Evolutionary conservation across 2,113 vertebrate species (phyloP).

Genomic region (Octodon degus): DNA sequence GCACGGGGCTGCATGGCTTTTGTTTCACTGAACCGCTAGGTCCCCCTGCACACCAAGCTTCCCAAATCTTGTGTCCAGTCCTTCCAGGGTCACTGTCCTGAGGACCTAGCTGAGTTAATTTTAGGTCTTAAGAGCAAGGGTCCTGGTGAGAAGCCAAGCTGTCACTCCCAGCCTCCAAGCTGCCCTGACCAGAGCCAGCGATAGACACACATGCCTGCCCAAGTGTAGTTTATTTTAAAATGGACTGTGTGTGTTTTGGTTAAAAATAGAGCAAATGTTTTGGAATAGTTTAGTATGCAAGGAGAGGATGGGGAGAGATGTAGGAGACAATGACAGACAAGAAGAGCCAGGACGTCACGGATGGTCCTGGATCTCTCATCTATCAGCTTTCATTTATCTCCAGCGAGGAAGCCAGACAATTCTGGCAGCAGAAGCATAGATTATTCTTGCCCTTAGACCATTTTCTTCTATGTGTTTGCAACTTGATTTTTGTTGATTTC

Average conservation of each 20-base stretch:
- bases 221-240: neutral
- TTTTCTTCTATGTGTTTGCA: slow-evolving; percentile 53
- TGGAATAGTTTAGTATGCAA: neutral
- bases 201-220: neutral
- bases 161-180: neutral
- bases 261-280: slow-evolving; percentile 2
- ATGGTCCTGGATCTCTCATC: neutral
- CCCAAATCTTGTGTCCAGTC: slow-evolving; percentile 30
- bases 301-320: slow-evolving; percentile 9
- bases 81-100: slow-evolving; percentile 62
- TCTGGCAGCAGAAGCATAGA: slow-evolving; percentile 47
- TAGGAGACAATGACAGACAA: neutral
- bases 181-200: neutral
- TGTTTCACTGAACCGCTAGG: slow-evolving; percentile 53
- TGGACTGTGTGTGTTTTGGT: neutral
- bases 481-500: slow-evolving; percentile 81
- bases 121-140: slow-evolving; percentile 59
- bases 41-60: slow-evolving; percentile 63
- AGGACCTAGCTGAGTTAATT: slow-evolving; percentile 60
- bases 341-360: neutral
- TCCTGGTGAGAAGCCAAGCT: slow-evolving; percentile 56
- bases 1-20: slow-evolving; percentile 46
- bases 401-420: neutral
- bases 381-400: slow-evolving; percentile 13
- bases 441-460: slow-evolving; percentile 45